A percentile compares a stretch with the other conserved stretches of the same genome.
Conservation (phyloP, 2,113 vertebrate genomes). For the Eretmochelys imbricata region DNA sequence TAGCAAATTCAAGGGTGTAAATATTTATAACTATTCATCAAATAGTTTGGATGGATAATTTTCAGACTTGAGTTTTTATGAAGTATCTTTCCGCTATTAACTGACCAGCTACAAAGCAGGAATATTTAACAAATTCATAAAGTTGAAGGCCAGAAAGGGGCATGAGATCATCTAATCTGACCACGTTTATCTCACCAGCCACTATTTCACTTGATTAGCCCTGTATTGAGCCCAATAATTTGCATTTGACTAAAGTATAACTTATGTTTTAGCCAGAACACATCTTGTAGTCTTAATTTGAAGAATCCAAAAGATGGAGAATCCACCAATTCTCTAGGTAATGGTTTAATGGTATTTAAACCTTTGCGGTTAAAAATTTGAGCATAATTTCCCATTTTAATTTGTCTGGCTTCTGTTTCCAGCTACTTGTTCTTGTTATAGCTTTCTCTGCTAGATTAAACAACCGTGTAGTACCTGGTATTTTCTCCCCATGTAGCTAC, state of each 20-base stretch:
- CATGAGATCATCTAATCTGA: neutral
- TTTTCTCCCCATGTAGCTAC: neutral
- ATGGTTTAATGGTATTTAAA: neutral
- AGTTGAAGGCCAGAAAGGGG: neutral
- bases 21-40: neutral
- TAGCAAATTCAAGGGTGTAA: neutral
- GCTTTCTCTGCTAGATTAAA: neutral
- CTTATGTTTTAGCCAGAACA: neutral
- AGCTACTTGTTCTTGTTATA: neutral
- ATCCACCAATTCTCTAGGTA: neutral
- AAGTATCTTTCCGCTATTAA: neutral
- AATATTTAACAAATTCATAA: neutral
- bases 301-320: neutral
- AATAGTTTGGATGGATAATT: neutral
- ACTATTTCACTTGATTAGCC: neutral
- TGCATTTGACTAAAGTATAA: neutral
- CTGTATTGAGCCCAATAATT: neutral
- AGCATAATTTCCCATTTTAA: neutral
- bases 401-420: neutral
- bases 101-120: neutral
- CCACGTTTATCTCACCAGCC: neutral
- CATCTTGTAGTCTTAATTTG: neutral
- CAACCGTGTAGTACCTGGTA: neutral
- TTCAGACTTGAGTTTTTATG: neutral
- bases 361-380: neutral